phyloP scores from a whole-genome alignment of 2,797 vertebrate genomes.

The Sebastes cheni region DNA sequence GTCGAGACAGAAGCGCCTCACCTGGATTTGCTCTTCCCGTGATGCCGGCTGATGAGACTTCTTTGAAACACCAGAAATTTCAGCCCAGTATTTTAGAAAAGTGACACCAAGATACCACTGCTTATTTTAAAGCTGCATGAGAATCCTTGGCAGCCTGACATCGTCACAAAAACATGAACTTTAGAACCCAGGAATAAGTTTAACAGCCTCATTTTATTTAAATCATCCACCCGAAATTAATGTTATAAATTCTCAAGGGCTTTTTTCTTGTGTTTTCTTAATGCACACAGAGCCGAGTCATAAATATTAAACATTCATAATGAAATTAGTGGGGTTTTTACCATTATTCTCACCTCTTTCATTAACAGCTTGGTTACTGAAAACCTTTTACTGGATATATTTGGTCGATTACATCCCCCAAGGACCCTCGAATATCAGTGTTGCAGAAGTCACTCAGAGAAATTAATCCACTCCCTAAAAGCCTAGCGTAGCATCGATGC shows the following conservation, averaged over 20 bases:
- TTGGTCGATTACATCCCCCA: not conserved
- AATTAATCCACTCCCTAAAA: not conserved
- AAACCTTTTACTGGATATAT: not conserved
- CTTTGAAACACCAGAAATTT: not conserved
- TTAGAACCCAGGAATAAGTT: not conserved
- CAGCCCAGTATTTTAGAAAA: not conserved
- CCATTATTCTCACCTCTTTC: not conserved
- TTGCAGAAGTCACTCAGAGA: not conserved
- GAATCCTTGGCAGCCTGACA: not conserved
- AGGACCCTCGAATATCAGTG: not conserved
- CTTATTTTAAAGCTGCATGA: not conserved
- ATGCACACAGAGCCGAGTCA: not conserved
- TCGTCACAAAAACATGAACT: not conserved
- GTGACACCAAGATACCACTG: not conserved
- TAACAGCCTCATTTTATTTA: not conserved
- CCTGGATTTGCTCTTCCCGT: conserved; percentile 8
- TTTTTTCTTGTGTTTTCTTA: not conserved
- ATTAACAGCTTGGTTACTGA: not conserved
- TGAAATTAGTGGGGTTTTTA: not conserved
- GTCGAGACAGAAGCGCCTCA: not conserved
- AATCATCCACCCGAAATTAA: not conserved
- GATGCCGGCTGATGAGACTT: conserved; percentile 12
- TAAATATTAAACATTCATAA: not conserved
- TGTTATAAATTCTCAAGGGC: not conserved
- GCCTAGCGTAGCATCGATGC: no score